These are phyloP conservation scores for Rhinolophus ferrumequinum DNA, from an alignment of 2,113 vertebrate species.

Conservation along the genomic window DNA sequence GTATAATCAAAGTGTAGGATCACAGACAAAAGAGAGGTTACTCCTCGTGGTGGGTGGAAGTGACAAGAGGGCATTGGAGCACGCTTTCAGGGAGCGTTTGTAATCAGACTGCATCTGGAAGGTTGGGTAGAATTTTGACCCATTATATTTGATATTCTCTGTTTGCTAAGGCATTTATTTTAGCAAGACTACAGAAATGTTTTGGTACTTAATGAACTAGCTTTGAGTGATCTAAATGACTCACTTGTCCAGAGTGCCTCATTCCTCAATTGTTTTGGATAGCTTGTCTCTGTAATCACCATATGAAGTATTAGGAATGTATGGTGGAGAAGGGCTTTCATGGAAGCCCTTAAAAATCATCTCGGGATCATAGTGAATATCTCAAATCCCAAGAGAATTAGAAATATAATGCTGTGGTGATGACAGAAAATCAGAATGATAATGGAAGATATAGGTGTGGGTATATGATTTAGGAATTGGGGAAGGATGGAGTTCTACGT, in stretches of 20 bases:
- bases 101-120: constrained; percentile 29
- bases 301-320: background rate
- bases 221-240: constrained; percentile 28
- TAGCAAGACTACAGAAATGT: background rate
- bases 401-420: background rate
- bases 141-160: background rate
- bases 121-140: background rate
- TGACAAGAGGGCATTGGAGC: background rate
- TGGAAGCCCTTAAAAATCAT: constrained; percentile 35
- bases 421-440: constrained; percentile 3
- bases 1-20: background rate
- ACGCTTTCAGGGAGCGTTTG: background rate
- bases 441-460: background rate
- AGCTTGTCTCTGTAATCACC: constrained; percentile 26
- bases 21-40: background rate
- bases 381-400: background rate
- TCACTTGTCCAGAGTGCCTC: background rate
- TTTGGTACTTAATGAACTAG: constrained; percentile 34
- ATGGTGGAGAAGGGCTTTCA: constrained; percentile 24
- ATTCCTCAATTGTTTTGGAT: constrained; percentile 25
- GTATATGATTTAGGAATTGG: background rate
- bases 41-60: background rate
- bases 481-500: background rate
- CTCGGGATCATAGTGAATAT: background rate
- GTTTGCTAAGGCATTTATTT: constrained; percentile 46